Percentiles rank a stretch among this genome's conserved stretches.
These are phyloP conservation scores for Oreochromis aureus DNA, from an alignment of 2,113 vertebrate species.

Conservation along the genomic window DNA sequence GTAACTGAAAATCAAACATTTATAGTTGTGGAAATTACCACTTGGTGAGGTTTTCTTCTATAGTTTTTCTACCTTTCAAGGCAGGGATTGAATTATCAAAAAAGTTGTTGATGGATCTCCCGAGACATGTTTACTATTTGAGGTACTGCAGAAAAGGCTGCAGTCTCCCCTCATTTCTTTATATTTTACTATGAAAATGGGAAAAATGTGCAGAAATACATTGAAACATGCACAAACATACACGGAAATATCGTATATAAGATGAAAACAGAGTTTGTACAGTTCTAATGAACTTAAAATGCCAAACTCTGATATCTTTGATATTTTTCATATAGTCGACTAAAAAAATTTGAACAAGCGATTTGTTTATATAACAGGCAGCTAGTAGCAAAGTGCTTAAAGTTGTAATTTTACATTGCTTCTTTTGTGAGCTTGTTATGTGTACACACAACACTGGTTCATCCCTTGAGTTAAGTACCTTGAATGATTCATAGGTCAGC, in stretches of 20 bases:
- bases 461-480: neutral
- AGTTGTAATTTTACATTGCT: neutral
- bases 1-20: neutral
- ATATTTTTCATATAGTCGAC: neutral
- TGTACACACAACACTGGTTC: neutral
- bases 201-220: neutral
- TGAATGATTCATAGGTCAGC: neutral
- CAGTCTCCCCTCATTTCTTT: neutral
- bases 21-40: neutral
- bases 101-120: neutral
- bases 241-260: neutral
- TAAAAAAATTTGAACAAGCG: neutral
- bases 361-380: neutral
- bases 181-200: neutral
- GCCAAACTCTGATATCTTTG: neutral
- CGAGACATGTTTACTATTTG: fast-evolving
- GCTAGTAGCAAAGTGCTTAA: neutral
- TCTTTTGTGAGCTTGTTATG: neutral
- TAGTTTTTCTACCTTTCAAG: neutral
- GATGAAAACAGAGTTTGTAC: neutral
- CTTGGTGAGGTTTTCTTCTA: neutral
- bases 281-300: neutral
- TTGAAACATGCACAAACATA: neutral
- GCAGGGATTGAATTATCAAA: neutral
- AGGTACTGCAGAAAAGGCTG: neutral